Evolutionary conservation across 2,888 invertebrate species (phyloP).

Genomic region (Heterodera filipjevi): DNA sequence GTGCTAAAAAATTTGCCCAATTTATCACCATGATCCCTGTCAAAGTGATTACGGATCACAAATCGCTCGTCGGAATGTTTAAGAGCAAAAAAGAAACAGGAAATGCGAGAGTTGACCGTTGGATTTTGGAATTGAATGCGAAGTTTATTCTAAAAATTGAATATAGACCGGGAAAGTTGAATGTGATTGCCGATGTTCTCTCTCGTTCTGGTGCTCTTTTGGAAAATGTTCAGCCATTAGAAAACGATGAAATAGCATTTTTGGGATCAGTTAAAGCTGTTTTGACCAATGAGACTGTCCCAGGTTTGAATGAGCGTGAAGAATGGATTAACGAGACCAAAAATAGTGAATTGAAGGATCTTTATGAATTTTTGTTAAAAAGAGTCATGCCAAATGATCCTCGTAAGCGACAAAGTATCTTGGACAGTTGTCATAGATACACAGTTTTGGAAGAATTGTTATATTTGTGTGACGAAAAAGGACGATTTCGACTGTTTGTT

Average conservation of each 20-base stretch:
- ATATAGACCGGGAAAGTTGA: slow-evolving; percentile 21
- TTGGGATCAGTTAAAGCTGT: not conserved
- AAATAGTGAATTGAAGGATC: not conserved
- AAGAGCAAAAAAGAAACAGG: slow-evolving; percentile 30
- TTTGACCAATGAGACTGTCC: not conserved
- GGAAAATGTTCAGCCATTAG: not conserved
- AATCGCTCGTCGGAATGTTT: slow-evolving; percentile 29
- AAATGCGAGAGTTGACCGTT: slow-evolving; percentile 21
- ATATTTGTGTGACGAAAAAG: slow-evolving; percentile 5
- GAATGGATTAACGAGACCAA: slow-evolving; percentile 11
- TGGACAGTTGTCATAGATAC: not conserved
- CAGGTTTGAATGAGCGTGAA: not conserved
- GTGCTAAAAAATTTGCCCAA: slow-evolving; percentile 32
- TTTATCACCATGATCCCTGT: slow-evolving; percentile 36
- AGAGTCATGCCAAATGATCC: slow-evolving; percentile 11
- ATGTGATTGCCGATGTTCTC: slow-evolving; percentile 25
- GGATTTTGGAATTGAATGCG: slow-evolving; percentile 17
- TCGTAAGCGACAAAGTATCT: not conserved
- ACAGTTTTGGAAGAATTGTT: not conserved
- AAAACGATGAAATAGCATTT: not conserved
- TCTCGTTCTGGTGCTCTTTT: not conserved
- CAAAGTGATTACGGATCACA: slow-evolving; percentile 27
- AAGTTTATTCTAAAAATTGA: slow-evolving; percentile 22
- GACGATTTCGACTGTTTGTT: slow-evolving; percentile 13
- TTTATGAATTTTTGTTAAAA: slow-evolving; percentile 14